phyloP scores from a whole-genome alignment of 2,888 invertebrate genomes.

The Drosophila subquinaria region DNA sequence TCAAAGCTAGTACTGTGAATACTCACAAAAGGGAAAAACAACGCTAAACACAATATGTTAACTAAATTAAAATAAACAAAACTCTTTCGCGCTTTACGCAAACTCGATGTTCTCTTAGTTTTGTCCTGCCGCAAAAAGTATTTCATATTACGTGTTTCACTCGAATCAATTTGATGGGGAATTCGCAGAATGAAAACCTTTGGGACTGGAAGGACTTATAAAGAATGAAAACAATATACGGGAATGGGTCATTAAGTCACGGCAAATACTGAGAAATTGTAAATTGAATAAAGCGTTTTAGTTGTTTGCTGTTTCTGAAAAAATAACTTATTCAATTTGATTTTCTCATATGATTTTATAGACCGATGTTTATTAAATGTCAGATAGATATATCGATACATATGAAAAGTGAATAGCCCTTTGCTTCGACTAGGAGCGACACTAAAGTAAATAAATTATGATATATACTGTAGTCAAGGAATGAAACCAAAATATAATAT shows the following conservation, averaged over 20 bases:
- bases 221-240: neutral
- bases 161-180: neutral
- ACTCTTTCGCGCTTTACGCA: neutral
- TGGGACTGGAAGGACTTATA: neutral
- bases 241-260: neutral
- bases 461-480: no score
- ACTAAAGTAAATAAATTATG: no score
- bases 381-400: neutral
- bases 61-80: slow-evolving; percentile 6
- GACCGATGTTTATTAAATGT: neutral
- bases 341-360: neutral
- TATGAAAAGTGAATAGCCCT: no score
- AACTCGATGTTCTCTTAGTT: neutral
- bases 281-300: neutral
- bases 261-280: neutral
- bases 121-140: neutral
- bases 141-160: neutral
- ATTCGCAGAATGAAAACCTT: neutral
- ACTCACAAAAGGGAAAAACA: neutral
- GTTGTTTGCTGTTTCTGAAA: neutral
- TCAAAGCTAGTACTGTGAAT: neutral
- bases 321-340: neutral
- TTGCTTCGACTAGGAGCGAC: no score
- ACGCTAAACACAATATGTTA: neutral
- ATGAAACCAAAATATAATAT: no score